Evolutionary conservation across 2,888 invertebrate species (phyloP).

Genomic region (Sarcophaga subvicina): DNA sequence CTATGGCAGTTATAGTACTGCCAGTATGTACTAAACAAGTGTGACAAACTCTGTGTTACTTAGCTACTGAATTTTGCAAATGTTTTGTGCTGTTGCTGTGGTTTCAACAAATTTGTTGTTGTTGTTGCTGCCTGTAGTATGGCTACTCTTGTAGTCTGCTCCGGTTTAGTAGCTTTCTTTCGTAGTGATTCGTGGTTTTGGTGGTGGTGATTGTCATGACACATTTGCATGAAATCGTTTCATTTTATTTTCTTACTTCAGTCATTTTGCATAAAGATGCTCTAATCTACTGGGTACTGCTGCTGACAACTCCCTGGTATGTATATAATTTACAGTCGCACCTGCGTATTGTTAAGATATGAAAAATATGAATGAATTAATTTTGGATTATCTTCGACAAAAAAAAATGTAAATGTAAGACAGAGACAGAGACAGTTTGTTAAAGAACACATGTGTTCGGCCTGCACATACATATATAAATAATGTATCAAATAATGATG

Average conservation of each 20-base stretch:
- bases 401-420: not conserved
- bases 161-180: not conserved
- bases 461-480: no score
- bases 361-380: conserved; percentile 6
- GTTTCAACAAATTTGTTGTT: conserved; percentile 16
- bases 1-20: conserved; percentile 2
- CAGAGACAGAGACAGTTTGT: no score
- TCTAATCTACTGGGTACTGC: not conserved
- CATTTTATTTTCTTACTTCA: conserved; percentile 18
- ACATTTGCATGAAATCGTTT: conserved; percentile 49
- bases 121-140: not conserved
- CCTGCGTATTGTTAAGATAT: conserved; percentile 1
- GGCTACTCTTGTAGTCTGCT: not conserved
- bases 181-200: not conserved
- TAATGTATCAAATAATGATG: no score
- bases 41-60: conserved; percentile 10
- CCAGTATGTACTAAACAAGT: not conserved
- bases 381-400: not conserved
- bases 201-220: conserved; percentile 22
- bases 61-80: conserved; percentile 1
- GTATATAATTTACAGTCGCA: conserved; percentile 12
- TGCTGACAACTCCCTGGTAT: not conserved
- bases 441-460: no score
- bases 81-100: conserved; percentile 14
- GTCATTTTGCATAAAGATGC: not conserved